Percentiles rank a stretch among this genome's conserved stretches.
Evolutionary conservation across 64 coral and sea anemone species (phyloP).

Genomic region (Anthopleura sola): DNA sequence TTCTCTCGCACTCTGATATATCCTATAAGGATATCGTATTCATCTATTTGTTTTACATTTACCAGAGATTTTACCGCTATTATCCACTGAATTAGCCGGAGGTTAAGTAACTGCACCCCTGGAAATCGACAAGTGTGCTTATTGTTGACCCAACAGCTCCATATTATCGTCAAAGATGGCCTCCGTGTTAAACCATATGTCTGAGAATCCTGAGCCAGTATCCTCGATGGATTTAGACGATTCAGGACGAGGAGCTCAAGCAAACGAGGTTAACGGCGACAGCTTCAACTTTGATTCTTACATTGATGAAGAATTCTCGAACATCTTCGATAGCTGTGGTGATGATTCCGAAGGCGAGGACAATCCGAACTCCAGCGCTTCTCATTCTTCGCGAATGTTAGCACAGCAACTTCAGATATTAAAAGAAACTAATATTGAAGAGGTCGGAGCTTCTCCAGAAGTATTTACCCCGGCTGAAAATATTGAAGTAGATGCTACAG

Average conservation of each 20-base stretch:
- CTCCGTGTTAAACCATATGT: neutral
- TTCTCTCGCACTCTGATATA: neutral
- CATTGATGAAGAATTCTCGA: conserved; percentile 4
- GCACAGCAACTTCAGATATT: conserved; percentile 10
- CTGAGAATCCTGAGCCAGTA: neutral
- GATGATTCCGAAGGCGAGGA: neutral
- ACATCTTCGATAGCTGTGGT: neutral
- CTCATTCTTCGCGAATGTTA: neutral
- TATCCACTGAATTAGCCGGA: neutral
- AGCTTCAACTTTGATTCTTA: neutral
- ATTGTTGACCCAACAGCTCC: neutral
- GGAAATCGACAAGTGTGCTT: neutral
- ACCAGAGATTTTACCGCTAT: neutral
- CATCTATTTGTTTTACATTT: neutral
- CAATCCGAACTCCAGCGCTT: neutral
- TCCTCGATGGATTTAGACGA: conserved; percentile 15
- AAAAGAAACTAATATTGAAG: conserved; percentile 2
- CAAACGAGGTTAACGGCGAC: neutral
- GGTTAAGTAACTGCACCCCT: neutral
- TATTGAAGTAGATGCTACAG: neutral
- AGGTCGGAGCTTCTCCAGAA: neutral
- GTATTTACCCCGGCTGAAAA: neutral
- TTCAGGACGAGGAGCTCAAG: neutral
- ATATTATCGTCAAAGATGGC: neutral
- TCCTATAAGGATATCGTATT: neutral